Percentiles rank a stretch among this genome's conserved stretches.
These are phyloP conservation scores for Cotesia glomerata DNA, from an alignment of 1,140 invertebrate species.

Conservation along the genomic window DNA sequence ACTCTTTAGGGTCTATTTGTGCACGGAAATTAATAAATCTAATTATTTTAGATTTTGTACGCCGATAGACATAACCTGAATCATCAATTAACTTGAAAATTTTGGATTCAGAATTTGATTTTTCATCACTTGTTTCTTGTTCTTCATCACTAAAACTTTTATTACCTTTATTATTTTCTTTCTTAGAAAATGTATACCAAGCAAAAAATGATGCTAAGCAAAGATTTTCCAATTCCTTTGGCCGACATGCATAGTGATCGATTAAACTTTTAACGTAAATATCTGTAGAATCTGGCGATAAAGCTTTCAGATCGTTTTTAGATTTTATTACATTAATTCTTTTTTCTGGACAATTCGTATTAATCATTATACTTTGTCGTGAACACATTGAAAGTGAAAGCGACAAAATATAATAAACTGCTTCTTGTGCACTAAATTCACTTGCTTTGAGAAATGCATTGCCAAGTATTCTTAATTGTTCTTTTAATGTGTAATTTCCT, in stretches of 20 bases:
- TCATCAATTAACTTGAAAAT: too few relatives aligned
- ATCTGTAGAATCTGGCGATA: conserved; percentile 14
- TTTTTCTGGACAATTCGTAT: conserved; percentile 17
- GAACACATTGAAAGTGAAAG: conserved; percentile 33
- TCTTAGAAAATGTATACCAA: background rate
- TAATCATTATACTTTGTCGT: conserved; percentile 8
- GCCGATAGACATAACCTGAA: background rate
- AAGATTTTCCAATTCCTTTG: conserved; percentile 6
- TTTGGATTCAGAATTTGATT: background rate
- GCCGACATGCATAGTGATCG: conserved; percentile 15
- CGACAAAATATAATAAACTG: conserved; percentile 37
- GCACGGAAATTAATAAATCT: conserved; percentile 28
- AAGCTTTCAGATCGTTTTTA: conserved; percentile 11
- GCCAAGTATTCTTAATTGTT: conserved; percentile 34
- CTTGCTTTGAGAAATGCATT: background rate
- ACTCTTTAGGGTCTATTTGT: conserved; percentile 35
- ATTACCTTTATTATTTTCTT: background rate
- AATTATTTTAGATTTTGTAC: conserved; percentile 8
- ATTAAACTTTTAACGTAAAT: conserved; percentile 25
- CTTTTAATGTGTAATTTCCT: conserved; percentile 27
- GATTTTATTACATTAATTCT: conserved; percentile 20
- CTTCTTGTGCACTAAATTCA: conserved; percentile 40
- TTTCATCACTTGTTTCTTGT: background rate
- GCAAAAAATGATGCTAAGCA: conserved; percentile 19
- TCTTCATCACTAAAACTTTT: conserved; percentile 8